A percentile compares a stretch with the other conserved stretches of the same genome.
Evolutionary conservation across 2,888 invertebrate species (phyloP).

Genomic region (Steinernema hermaphroditum): DNA sequence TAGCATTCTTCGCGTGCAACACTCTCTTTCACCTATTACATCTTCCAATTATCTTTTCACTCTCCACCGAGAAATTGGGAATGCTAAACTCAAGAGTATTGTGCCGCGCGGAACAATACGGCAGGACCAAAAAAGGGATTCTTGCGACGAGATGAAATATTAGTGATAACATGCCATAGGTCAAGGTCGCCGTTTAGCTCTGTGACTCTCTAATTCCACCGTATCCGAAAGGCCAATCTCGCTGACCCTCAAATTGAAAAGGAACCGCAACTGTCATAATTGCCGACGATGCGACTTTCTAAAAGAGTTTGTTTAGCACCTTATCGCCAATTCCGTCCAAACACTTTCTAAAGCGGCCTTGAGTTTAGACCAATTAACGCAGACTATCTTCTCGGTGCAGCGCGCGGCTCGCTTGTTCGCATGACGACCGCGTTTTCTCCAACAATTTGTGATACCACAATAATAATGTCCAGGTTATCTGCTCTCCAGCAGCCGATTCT

Average conservation of each 20-base stretch:
- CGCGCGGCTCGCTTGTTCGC: background rate
- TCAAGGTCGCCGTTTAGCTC: constrained; percentile 24
- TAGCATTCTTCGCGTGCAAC: background rate
- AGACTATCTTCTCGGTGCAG: background rate
- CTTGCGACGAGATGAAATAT: constrained; percentile 30
- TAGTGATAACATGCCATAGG: constrained; percentile 30
- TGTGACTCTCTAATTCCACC: background rate
- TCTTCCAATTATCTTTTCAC: constrained; percentile 3
- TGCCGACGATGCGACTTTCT: too few relatives aligned
- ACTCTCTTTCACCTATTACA: background rate
- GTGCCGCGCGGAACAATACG: constrained; percentile 27
- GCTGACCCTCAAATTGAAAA: background rate
- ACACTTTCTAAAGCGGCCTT: constrained; percentile 20
- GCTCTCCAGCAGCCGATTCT: too few relatives aligned
- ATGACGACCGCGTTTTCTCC: background rate
- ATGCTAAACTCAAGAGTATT: background rate
- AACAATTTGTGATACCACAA: too few relatives aligned
- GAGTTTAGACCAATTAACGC: constrained; percentile 28
- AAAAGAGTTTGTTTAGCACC: too few relatives aligned
- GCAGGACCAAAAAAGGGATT: constrained; percentile 15
- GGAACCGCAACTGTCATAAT: background rate
- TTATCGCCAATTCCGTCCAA: background rate
- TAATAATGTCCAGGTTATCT: too few relatives aligned
- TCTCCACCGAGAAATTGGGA: background rate
- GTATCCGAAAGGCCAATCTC: constrained; percentile 3